Evolutionary conservation across 2,888 invertebrate species (phyloP).

Genomic region (Rhingia campestris): DNA sequence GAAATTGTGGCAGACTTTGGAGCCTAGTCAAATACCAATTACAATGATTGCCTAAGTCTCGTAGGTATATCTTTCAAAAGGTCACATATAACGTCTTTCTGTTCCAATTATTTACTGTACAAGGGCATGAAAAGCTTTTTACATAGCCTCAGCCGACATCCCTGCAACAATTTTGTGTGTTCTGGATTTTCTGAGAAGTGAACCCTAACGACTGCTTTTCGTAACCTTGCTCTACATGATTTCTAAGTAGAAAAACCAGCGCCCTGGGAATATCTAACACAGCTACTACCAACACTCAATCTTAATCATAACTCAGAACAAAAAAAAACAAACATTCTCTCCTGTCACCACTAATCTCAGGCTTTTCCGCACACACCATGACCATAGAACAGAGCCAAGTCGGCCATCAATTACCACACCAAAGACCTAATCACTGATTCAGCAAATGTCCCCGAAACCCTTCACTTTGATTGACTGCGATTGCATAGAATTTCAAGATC

Average conservation of each 20-base stretch:
- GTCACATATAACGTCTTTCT: no score
- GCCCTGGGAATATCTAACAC: background rate
- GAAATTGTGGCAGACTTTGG: no score
- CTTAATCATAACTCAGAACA: background rate
- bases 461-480: conserved; percentile 66
- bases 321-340: background rate
- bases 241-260: no score
- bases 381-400: conserved; percentile 16
- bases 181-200: background rate
- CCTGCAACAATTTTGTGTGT: background rate
- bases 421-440: conserved; percentile 67
- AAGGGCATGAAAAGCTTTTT: no score
- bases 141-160: no score
- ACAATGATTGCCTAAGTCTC: no score
- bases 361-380: conserved; percentile 19
- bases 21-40: no score
- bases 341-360: conserved; percentile 29
- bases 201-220: background rate
- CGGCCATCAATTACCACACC: conserved; percentile 55
- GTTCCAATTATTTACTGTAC: no score
- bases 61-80: no score
- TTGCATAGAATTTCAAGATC: conserved; percentile 73
- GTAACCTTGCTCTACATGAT: background rate
- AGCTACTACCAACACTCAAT: background rate
- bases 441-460: conserved; percentile 54